A percentile compares a stretch with the other conserved stretches of the same genome.
These are phyloP conservation scores for Parapsyche elsis DNA, from an alignment of 1,140 invertebrate genomes.

Conservation along the genomic window DNA sequence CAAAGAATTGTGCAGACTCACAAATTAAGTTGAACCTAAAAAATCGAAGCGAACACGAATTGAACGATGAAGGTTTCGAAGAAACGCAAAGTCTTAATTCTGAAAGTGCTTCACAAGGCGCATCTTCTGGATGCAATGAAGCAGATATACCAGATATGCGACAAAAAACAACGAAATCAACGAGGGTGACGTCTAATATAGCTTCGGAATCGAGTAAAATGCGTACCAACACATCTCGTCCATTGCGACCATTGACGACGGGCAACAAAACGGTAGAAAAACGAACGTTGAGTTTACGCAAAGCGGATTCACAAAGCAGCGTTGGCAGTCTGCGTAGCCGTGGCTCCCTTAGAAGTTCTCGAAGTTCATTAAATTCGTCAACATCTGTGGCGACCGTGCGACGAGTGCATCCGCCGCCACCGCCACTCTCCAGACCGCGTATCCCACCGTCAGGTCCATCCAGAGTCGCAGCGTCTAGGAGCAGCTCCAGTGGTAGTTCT, in stretches of 20 bases:
- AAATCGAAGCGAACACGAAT: conserved; percentile 72
- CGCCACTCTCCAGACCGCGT: conserved; percentile 62
- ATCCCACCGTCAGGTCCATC: conserved; percentile 58
- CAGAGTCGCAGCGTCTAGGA: conserved; percentile 74
- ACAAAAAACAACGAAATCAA: conserved; percentile 45
- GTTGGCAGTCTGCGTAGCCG: conserved; percentile 59
- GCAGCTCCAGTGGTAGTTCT: conserved; percentile 78
- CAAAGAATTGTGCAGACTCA: conserved; percentile 60
- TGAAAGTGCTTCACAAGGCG: conserved; percentile 83
- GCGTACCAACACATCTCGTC: conserved; percentile 42
- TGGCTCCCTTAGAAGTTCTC: conserved; percentile 81
- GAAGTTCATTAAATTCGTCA: conserved; percentile 84
- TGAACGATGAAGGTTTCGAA: conserved; percentile 91
- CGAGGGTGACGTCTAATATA: conserved; percentile 41
- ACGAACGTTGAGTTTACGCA: conserved; percentile 53
- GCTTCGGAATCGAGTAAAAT: conserved; percentile 56
- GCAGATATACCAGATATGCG: conserved; percentile 70
- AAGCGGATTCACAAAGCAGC: conserved; percentile 54
- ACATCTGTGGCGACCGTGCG: conserved; percentile 83
- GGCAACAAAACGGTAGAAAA: conserved; percentile 61
- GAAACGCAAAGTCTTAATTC: conserved; percentile 87
- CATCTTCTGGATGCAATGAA: conserved; percentile 78
- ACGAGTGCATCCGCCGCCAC: conserved; percentile 67
- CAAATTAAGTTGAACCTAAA: conserved; percentile 57
- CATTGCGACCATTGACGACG: conserved; percentile 17